Evolutionary conservation across 2,888 invertebrate species (phyloP).

Genomic region (Odontocolon sp.): DNA sequence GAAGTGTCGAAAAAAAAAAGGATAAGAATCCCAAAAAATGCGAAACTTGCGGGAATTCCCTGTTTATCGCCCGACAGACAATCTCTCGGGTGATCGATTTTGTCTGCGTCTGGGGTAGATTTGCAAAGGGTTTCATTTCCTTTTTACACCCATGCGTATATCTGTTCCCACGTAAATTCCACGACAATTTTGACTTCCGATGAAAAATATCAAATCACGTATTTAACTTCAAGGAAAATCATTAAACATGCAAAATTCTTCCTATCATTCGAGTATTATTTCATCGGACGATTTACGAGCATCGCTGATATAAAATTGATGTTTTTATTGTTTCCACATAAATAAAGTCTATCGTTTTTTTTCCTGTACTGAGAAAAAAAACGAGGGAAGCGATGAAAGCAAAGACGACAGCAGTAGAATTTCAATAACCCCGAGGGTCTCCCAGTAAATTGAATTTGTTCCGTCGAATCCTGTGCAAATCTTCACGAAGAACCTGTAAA

Average conservation of each 20-base stretch:
- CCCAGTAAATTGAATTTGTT: constrained; percentile 28
- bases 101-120: constrained; percentile 4
- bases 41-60: constrained; percentile 2
- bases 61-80: neutral
- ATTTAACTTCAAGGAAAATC: no score
- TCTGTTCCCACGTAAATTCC: no score
- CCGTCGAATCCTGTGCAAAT: neutral
- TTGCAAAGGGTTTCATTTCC: neutral
- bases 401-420: constrained; percentile 11
- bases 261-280: neutral
- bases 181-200: no score
- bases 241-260: no score
- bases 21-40: constrained; percentile 21
- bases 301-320: neutral
- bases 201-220: no score
- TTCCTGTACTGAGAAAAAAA: neutral
- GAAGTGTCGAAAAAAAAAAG: constrained; percentile 3
- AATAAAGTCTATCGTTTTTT: constrained; percentile 7
- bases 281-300: constrained; percentile 9
- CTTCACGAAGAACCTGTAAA: neutral
- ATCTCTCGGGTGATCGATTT: constrained; percentile 11
- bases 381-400: neutral
- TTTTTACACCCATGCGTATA: no score
- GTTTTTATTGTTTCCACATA: neutral
- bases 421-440: neutral